A percentile compares a stretch with the other conserved stretches of the same genome.
phyloP scores from a whole-genome alignment of 2,888 invertebrate genomes.

The Tuberolachnus salignus region DNA sequence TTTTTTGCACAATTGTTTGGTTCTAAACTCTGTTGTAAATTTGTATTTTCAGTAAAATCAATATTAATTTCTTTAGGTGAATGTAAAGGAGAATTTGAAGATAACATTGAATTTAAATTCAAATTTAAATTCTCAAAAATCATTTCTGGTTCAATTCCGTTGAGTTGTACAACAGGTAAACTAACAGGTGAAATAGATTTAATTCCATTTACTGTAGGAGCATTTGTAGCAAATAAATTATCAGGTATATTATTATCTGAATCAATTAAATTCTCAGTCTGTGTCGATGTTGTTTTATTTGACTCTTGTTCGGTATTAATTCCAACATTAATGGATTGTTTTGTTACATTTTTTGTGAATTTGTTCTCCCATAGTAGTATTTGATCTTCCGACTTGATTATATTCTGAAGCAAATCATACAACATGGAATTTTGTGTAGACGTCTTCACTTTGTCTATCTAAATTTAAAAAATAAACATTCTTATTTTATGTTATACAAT shows the following conservation, averaged over 20 bases:
- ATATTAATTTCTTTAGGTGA: conserved; percentile 8
- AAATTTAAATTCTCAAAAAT: conserved; percentile 24
- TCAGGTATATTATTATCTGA: neutral
- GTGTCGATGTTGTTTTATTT: conserved; percentile 1
- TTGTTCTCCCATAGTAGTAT: neutral
- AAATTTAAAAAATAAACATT: neutral
- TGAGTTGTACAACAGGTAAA: neutral
- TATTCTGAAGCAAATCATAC: conserved; percentile 27
- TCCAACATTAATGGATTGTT: neutral
- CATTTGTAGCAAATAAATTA: neutral
- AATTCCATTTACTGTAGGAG: neutral
- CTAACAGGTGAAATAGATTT: conserved; percentile 1
- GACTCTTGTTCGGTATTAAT: conserved; percentile 14
- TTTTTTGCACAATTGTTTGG: neutral
- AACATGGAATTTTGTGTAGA: conserved; percentile 30
- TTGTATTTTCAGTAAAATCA: neutral
- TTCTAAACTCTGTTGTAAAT: neutral
- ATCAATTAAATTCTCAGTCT: conserved; percentile 12
- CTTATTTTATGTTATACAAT: neutral
- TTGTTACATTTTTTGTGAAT: neutral
- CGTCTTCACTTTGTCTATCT: conserved; percentile 36
- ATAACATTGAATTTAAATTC: conserved; percentile 19
- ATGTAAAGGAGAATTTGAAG: conserved; percentile 4
- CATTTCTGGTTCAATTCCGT: conserved; percentile 27
- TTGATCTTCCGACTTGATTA: conserved; percentile 34